Evolutionary conservation across 2,113 vertebrate species (phyloP).

Genomic region (Lepidothrix coronata): DNA sequence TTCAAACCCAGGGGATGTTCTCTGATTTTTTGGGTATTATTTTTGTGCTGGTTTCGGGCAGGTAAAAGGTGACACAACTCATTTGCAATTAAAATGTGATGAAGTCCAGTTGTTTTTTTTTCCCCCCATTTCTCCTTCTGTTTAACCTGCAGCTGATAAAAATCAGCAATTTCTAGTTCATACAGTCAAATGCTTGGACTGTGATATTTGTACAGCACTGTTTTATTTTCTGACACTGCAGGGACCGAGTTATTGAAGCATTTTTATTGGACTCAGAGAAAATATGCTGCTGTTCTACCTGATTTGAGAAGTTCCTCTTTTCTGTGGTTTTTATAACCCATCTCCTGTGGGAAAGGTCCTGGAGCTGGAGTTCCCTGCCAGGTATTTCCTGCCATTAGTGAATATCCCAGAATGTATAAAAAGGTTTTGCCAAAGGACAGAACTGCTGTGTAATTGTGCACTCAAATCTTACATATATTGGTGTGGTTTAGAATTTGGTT

Average conservation of each 20-base stretch:
- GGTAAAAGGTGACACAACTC: background rate
- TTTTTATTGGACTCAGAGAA: background rate
- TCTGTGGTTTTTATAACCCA: background rate
- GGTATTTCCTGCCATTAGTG: background rate
- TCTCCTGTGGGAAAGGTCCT: background rate
- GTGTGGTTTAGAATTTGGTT: background rate
- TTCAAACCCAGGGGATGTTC: background rate
- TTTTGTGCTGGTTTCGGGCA: background rate
- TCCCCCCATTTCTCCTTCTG: background rate
- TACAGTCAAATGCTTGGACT: fast-evolving
- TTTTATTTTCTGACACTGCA: background rate
- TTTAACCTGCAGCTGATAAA: background rate
- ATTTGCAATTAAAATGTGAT: background rate
- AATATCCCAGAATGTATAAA: background rate
- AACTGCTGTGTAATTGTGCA: background rate
- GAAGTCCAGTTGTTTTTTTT: background rate
- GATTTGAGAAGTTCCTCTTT: background rate
- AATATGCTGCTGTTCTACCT: background rate
- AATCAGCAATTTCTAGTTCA: background rate
- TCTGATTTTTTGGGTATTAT: background rate
- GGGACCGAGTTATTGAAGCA: background rate
- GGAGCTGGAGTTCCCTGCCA: background rate
- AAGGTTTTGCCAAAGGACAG: background rate
- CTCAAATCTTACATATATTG: background rate
- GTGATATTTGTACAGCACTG: background rate